These are phyloP conservation scores for Nanorana parkeri DNA, from an alignment of 2,113 vertebrate genomes.

Conservation along the genomic window DNA sequence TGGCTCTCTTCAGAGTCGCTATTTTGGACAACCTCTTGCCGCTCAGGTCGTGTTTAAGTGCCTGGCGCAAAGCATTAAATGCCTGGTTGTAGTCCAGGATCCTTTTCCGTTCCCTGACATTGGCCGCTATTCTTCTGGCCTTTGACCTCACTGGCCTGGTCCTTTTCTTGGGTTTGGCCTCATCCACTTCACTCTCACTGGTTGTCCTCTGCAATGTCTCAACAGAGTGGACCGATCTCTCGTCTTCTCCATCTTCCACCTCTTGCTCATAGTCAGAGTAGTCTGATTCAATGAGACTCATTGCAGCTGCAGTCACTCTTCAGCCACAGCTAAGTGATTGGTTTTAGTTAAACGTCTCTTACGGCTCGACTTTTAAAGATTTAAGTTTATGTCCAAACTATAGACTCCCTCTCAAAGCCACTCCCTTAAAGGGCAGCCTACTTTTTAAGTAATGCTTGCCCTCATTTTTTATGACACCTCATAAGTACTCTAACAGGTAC, in stretches of 20 bases:
- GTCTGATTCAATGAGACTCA: conserved; percentile 64
- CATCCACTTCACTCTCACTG: conserved; percentile 63
- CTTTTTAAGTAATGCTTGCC: conserved; percentile 61
- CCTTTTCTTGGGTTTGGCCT: conserved; percentile 74
- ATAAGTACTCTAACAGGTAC: conserved; percentile 60
- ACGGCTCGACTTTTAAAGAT: conserved; percentile 5
- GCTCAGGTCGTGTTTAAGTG: conserved; percentile 86
- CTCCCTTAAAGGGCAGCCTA: conserved; percentile 58
- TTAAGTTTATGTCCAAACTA: neutral
- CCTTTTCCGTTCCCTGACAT: conserved; percentile 91
- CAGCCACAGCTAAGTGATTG: conserved; percentile 58
- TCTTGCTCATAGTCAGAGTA: conserved; percentile 77
- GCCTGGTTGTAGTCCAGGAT: conserved; percentile 98
- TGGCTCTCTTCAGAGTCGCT: conserved; percentile 90
- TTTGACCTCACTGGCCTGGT: conserved; percentile 86
- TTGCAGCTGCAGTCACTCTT: conserved; percentile 48
- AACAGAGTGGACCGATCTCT: conserved; percentile 58
- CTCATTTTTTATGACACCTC: conserved; percentile 66
- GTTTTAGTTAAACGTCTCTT: neutral
- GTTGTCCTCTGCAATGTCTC: conserved; percentile 62
- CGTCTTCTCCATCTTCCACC: conserved; percentile 24
- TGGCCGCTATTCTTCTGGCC: conserved; percentile 90
- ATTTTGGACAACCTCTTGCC: conserved; percentile 97
- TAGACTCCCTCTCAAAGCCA: conserved; percentile 56
- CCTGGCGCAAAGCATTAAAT: conserved; percentile 89